phyloP scores from a whole-genome alignment of 1,140 invertebrate species.

The Drosophila ananassae region DNA sequence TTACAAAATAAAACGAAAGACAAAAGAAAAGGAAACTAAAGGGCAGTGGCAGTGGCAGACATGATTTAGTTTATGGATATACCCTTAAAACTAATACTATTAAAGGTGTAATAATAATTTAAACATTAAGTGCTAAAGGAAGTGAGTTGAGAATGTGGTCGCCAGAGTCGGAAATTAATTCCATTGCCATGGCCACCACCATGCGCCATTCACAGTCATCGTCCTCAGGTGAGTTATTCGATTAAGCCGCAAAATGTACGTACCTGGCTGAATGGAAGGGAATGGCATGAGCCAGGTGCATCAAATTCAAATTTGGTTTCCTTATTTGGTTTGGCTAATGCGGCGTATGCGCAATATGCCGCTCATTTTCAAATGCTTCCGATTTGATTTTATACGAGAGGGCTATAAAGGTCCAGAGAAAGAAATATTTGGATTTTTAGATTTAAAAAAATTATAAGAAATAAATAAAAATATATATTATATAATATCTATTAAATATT shows the following conservation, averaged over 20 bases:
- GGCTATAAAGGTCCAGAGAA: background rate
- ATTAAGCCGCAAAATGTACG: background rate
- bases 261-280: background rate
- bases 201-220: conserved; percentile 84
- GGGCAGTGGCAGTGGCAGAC: conserved; percentile 19
- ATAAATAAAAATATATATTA: too few relatives aligned
- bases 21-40: conserved; percentile 8
- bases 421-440: background rate
- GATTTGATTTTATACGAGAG: conserved; percentile 11
- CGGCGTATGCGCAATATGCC: conserved; percentile 63
- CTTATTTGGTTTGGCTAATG: conserved; percentile 40
- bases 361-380: conserved; percentile 46
- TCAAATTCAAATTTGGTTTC: conserved; percentile 51
- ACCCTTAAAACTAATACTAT: background rate
- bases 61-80: conserved; percentile 49
- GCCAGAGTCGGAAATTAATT: conserved; percentile 84
- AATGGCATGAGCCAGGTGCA: conserved; percentile 27
- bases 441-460: too few relatives aligned
- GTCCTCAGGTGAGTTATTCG: conserved; percentile 83
- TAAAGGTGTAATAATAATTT: conserved; percentile 6
- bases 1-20: conserved; percentile 38
- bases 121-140: conserved; percentile 20
- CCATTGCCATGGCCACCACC: conserved; percentile 84
- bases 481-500: too few relatives aligned
- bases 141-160: conserved; percentile 77